Conservation (phyloP, 2,888 invertebrate genomes). For the Xanthorhoe spadicearia region DNA sequence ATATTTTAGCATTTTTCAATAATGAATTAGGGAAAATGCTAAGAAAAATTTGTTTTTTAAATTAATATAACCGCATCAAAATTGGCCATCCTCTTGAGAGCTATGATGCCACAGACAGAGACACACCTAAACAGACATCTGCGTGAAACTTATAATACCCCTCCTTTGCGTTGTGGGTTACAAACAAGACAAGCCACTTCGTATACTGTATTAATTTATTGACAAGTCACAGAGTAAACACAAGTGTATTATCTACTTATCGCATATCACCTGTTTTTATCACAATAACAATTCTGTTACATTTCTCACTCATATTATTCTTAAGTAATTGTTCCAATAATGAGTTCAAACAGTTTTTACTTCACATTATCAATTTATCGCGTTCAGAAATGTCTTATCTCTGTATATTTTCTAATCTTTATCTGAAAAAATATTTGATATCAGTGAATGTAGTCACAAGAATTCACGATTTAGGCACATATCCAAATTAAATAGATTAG, state of each 20-base stretch:
- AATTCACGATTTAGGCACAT: not conserved
- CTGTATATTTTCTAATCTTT: not conserved
- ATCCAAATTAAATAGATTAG: not conserved
- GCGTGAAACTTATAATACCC: no score
- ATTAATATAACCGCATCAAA: no score
- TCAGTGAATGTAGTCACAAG: not conserved
- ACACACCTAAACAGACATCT: no score
- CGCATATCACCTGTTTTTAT: not conserved
- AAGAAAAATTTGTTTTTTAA: no score
- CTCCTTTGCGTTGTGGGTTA: no score
- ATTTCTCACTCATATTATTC: not conserved
- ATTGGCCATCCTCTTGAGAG: no score
- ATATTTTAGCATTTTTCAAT: not conserved
- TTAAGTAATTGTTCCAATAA: no score
- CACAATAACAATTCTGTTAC: not conserved
- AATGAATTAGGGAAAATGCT: not conserved
- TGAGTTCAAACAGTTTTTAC: not conserved
- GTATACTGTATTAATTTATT: not conserved
- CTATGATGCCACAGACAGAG: no score
- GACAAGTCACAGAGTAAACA: not conserved
- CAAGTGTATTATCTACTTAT: not conserved
- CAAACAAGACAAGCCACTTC: conserved; percentile 16
- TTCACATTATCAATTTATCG: not conserved
- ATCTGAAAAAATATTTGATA: not conserved
- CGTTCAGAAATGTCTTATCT: not conserved